Evolutionary conservation across 35 echinoderm and acorn worm species (phyloP).

Genomic region (Anneissia japonica): DNA sequence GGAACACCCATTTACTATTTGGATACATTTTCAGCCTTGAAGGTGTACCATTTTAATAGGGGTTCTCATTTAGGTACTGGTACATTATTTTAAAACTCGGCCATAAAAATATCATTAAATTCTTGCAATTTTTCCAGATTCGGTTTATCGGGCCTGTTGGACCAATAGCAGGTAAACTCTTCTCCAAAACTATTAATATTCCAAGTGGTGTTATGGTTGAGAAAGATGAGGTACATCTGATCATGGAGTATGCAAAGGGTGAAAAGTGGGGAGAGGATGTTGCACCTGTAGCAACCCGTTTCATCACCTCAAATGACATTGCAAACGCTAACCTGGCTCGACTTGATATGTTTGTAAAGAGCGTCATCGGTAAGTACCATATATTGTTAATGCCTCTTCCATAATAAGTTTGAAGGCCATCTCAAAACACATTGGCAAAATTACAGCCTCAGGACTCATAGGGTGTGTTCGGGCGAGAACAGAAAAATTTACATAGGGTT

Average conservation of each 20-base stretch:
- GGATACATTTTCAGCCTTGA: too few relatives aligned
- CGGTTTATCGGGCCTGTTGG: constrained; percentile 76
- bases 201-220: constrained; percentile 32
- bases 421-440: too few relatives aligned
- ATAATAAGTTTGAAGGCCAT: too few relatives aligned
- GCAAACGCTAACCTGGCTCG: constrained; percentile 60
- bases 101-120: neutral
- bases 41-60: too few relatives aligned
- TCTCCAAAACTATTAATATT: constrained; percentile 44
- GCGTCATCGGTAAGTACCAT: constrained; percentile 40
- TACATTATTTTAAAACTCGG: too few relatives aligned
- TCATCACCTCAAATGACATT: constrained; percentile 84
- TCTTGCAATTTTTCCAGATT: constrained; percentile 24
- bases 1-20: too few relatives aligned
- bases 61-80: too few relatives aligned
- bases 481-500: too few relatives aligned
- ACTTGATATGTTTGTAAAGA: constrained; percentile 45
- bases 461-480: too few relatives aligned
- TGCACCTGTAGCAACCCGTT: constrained; percentile 62
- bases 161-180: constrained; percentile 53
- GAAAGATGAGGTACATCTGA: constrained; percentile 82
- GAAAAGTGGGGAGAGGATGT: constrained; percentile 68
- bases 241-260: constrained; percentile 83
- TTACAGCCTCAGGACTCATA: too few relatives aligned
- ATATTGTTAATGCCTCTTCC: neutral